Conservation (phyloP, 2,113 vertebrate genomes). For the Calcarius ornatus region DNA sequence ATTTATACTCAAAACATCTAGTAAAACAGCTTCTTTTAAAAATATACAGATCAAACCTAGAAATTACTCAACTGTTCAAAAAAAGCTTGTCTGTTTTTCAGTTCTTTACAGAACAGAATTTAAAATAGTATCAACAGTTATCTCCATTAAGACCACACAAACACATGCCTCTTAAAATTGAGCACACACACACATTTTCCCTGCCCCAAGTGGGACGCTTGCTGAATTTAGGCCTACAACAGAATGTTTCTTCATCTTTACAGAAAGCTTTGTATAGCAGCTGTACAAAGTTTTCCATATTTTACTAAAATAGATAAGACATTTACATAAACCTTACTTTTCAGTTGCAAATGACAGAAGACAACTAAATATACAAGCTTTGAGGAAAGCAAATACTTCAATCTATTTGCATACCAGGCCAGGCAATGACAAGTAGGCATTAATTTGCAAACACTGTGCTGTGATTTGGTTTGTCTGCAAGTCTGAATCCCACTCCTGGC, state of each 20-base stretch:
- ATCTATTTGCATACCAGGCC: neutral
- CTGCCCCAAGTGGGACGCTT: neutral
- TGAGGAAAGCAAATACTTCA: neutral
- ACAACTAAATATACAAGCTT: neutral
- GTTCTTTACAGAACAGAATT: neutral
- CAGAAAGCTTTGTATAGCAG: neutral
- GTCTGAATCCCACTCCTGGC: neutral
- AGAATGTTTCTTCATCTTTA: neutral
- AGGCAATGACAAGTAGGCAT: neutral
- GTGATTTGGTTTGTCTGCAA: neutral
- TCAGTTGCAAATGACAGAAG: neutral
- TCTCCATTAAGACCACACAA: neutral
- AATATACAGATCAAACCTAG: neutral
- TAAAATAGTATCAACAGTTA: neutral
- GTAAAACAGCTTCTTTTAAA: neutral
- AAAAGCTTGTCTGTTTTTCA: neutral
- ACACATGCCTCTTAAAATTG: neutral
- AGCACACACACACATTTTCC: neutral
- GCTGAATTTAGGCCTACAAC: neutral
- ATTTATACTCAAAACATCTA: neutral
- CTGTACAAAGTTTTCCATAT: neutral
- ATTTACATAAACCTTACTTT: neutral
- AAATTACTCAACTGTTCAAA: neutral
- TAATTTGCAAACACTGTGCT: neutral
- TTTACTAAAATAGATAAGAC: neutral